Percentiles rank a stretch among this genome's conserved stretches.
These are phyloP conservation scores for Nymphalis io DNA, from an alignment of 1,140 invertebrate genomes.

Conservation along the genomic window DNA sequence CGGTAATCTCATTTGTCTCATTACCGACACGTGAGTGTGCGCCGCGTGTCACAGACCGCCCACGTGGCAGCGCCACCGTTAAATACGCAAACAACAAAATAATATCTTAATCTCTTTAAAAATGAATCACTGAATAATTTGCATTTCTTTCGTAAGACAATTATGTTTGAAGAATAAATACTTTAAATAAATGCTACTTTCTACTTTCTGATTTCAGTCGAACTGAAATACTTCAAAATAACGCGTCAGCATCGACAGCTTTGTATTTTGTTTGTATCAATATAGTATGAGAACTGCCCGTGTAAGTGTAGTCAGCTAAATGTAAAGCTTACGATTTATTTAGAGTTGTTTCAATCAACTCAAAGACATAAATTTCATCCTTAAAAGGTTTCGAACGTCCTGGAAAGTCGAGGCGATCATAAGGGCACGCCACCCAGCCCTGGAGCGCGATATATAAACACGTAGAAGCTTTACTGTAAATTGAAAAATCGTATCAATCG, in stretches of 20 bases:
- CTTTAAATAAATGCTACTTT: too few relatives aligned
- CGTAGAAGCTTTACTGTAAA: constrained; percentile 25
- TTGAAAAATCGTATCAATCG: constrained; percentile 30
- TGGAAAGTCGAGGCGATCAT: background rate
- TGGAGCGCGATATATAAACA: constrained; percentile 7
- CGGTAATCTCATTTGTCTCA: constrained; percentile 60
- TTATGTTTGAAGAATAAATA: too few relatives aligned
- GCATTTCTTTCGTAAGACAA: background rate
- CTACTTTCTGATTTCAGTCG: too few relatives aligned
- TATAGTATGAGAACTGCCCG: too few relatives aligned
- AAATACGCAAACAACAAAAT: background rate
- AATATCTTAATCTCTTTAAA: constrained; percentile 22
- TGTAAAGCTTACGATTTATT: background rate
- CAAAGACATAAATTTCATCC: background rate
- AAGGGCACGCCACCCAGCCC: background rate
- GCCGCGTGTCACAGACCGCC: background rate
- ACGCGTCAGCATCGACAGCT: too few relatives aligned
- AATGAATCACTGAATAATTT: constrained; percentile 26
- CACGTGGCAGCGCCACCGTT: constrained; percentile 2
- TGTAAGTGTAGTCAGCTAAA: background rate
- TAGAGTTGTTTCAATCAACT: background rate
- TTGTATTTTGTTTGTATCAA: too few relatives aligned
- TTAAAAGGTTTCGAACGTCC: background rate
- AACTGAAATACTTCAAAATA: too few relatives aligned
- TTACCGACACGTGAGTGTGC: constrained; percentile 41